A percentile compares a stretch with the other conserved stretches of the same genome.
These are phyloP conservation scores for Rana temporaria DNA, from an alignment of 2,113 vertebrate genomes.

Conservation along the genomic window DNA sequence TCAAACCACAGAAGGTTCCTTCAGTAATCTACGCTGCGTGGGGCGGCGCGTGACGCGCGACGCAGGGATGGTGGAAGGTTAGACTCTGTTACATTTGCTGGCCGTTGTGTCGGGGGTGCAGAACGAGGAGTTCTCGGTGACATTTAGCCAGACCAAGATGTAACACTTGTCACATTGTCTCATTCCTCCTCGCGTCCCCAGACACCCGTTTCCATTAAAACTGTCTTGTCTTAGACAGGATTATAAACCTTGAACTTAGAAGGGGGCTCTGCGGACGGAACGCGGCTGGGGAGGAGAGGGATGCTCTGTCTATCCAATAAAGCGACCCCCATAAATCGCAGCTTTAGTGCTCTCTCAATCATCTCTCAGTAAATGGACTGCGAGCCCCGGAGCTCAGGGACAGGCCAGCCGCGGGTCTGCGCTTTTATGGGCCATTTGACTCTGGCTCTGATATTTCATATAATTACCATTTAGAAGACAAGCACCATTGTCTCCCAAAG, in stretches of 20 bases:
- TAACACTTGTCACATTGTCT: constrained; percentile 12
- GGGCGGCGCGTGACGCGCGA: neutral
- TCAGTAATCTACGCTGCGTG: no score
- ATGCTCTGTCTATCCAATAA: constrained; percentile 35
- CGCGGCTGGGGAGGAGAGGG: neutral
- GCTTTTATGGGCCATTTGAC: constrained; percentile 51
- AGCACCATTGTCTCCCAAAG: constrained; percentile 44
- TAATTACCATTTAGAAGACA: constrained; percentile 54
- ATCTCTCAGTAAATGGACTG: constrained; percentile 54
- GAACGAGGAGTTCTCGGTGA: constrained; percentile 19
- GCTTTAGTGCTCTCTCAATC: constrained; percentile 56
- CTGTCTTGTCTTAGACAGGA: constrained; percentile 54
- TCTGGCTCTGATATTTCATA: constrained; percentile 52
- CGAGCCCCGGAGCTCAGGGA: constrained; percentile 50
- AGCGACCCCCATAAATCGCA: constrained; percentile 69
- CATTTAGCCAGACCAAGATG: constrained; percentile 23
- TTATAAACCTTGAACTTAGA: constrained; percentile 69
- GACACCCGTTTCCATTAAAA: constrained; percentile 59
- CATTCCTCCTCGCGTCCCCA: constrained; percentile 39
- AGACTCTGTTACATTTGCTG: constrained; percentile 30
- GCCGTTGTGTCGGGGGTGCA: neutral
- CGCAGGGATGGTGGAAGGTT: neutral
- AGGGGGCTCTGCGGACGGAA: constrained; percentile 39
- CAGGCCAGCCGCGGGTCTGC: constrained; percentile 51
- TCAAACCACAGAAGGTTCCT: no score